Conservation (phyloP, 2,888 invertebrate genomes). For the Scaptomyza cyrtandrae region DNA sequence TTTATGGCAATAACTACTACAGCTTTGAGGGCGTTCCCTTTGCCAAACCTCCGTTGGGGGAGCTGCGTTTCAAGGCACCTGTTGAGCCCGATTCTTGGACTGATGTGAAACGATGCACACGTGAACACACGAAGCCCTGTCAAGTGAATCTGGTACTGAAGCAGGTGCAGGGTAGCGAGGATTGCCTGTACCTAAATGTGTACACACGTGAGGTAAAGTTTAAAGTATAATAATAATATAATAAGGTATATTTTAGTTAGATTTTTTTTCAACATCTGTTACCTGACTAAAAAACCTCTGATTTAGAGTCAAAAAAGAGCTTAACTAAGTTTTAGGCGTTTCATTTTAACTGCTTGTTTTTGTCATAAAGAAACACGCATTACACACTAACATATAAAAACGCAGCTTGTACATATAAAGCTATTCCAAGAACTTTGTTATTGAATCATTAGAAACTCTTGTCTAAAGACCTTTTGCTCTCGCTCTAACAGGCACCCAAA, state of each 20-base stretch:
- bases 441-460: background rate
- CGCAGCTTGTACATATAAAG: background rate
- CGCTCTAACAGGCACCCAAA: background rate
- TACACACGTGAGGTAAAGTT: conserved; percentile 80
- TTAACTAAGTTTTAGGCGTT: background rate
- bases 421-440: background rate
- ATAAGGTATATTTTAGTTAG: no score
- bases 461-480: background rate
- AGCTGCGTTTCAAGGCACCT: conserved; percentile 84
- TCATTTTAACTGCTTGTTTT: background rate
- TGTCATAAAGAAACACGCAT: background rate
- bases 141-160: conserved; percentile 83
- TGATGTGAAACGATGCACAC: conserved; percentile 84
- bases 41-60: conserved; percentile 83
- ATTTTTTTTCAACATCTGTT: no score
- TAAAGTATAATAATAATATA: no score
- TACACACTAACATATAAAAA: background rate
- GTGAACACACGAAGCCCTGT: conserved; percentile 81
- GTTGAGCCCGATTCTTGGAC: conserved; percentile 84
- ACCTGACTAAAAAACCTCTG: background rate
- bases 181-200: conserved; percentile 86
- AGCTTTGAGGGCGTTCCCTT: conserved; percentile 84
- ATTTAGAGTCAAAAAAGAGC: background rate
- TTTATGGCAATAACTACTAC: conserved; percentile 81
- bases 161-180: conserved; percentile 85